phyloP scores from a whole-genome alignment of 2,113 vertebrate genomes.

The Oryzias celebensis region DNA sequence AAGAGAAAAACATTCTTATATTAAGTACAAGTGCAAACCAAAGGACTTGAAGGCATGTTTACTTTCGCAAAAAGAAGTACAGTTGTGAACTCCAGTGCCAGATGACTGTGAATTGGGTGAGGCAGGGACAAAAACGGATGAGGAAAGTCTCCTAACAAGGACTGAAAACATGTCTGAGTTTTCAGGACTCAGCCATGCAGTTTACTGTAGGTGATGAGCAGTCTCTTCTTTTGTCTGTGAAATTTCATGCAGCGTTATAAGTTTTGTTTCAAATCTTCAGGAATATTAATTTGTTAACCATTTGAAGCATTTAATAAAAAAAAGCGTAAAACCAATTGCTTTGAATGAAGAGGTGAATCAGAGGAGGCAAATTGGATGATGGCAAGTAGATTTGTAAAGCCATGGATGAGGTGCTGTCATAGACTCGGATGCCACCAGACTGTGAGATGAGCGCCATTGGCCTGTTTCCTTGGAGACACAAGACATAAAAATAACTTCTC shows the following conservation, averaged over 20 bases:
- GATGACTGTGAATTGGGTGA: not conserved
- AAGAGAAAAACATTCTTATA: conserved; percentile 2
- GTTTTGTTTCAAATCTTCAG: conserved; percentile 13
- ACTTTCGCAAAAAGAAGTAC: conserved; percentile 61
- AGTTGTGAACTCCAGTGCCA: conserved; percentile 19
- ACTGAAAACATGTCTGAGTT: too few species aligned
- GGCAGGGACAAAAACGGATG: not conserved
- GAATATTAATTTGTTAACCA: conserved; percentile 73
- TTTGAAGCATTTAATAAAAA: conserved; percentile 68
- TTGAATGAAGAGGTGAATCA: conserved; percentile 76
- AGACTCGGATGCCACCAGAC: conserved; percentile 72
- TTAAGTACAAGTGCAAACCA: too few species aligned
- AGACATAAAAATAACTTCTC: conserved; percentile 66
- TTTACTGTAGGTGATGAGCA: conserved; percentile 9
- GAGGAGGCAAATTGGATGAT: conserved; percentile 76
- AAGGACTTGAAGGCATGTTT: conserved; percentile 35
- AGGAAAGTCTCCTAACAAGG: conserved; percentile 41
- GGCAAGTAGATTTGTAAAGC: conserved; percentile 72
- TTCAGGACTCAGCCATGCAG: conserved; percentile 50
- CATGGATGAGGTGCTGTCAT: conserved; percentile 70
- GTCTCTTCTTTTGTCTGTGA: too few species aligned
- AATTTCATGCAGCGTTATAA: too few species aligned
- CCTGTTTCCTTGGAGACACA: conserved; percentile 64
- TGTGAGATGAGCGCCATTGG: conserved; percentile 72
- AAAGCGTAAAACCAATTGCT: conserved; percentile 57